phyloP scores from a whole-genome alignment of 1,140 invertebrate genomes.

The Melitaea cinxia region DNA sequence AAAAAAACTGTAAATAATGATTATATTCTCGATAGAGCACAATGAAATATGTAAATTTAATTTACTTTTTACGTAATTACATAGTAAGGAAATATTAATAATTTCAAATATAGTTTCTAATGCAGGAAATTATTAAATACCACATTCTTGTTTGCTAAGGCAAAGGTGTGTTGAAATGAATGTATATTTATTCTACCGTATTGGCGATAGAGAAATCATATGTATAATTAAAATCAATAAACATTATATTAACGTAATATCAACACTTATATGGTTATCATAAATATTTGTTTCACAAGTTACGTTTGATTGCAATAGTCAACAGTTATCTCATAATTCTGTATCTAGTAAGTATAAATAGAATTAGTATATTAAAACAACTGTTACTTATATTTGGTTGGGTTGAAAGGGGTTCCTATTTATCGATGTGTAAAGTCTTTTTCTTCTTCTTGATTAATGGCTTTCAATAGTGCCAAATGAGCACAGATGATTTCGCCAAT shows the following conservation, averaged over 20 bases:
- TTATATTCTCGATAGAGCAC: not conserved
- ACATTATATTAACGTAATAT: not conserved
- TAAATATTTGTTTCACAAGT: not conserved
- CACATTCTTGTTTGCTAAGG: not conserved
- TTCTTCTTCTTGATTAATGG: too few species aligned
- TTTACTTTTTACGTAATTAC: not conserved
- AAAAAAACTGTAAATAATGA: not conserved
- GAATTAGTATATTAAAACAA: too few species aligned
- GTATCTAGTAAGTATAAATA: too few species aligned
- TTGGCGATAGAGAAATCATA: constrained; percentile 5
- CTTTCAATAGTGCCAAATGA: too few species aligned
- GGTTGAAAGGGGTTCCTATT: too few species aligned
- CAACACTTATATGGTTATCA: not conserved
- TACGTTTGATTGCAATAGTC: too few species aligned
- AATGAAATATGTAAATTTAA: constrained; percentile 6
- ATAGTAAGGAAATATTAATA: constrained; percentile 2
- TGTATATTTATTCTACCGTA: not conserved
- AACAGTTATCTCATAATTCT: too few species aligned
- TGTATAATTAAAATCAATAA: constrained; percentile 2
- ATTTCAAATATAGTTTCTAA: not conserved
- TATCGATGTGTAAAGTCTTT: too few species aligned
- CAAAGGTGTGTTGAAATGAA: not conserved
- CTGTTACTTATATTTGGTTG: too few species aligned
- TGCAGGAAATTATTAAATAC: not conserved
- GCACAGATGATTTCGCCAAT: too few species aligned